These are phyloP conservation scores for Nebria ingens DNA, from an alignment of 1,140 invertebrate species.

Conservation along the genomic window DNA sequence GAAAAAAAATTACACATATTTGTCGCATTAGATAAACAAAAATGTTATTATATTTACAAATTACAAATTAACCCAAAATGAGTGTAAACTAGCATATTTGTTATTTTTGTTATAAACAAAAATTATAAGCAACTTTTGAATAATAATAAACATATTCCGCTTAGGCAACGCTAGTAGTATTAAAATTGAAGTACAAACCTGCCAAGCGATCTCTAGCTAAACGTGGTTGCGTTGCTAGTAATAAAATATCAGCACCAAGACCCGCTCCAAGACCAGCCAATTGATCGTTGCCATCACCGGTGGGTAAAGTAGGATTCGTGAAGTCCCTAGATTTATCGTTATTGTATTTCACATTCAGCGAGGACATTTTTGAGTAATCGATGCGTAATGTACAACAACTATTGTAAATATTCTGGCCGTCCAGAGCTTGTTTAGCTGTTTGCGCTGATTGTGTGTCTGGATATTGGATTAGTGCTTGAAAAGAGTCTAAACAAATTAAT, in stretches of 20 bases:
- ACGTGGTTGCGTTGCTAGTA: constrained; percentile 35
- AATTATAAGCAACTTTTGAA: too few species aligned
- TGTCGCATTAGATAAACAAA: too few species aligned
- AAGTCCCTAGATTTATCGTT: constrained; percentile 99
- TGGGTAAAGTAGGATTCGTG: constrained; percentile 93
- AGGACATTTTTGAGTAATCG: constrained; percentile 96
- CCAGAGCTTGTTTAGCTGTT: constrained; percentile 89
- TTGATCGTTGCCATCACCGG: constrained; percentile 63
- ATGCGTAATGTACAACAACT: constrained; percentile 98
- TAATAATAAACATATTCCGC: too few species aligned
- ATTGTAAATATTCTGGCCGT: constrained; percentile 99
- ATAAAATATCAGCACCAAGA: constrained; percentile 41
- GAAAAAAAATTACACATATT: too few species aligned
- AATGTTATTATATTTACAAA: too few species aligned
- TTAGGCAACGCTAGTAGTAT: neutral
- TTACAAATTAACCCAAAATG: too few species aligned
- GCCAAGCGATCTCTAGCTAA: constrained; percentile 34
- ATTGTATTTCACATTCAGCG: constrained; percentile 98
- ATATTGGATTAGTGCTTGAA: constrained; percentile 98
- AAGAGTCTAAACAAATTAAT: constrained; percentile 90
- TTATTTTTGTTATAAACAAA: too few species aligned
- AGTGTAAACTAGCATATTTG: too few species aligned
- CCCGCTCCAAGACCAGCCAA: constrained; percentile 44
- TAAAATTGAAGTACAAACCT: constrained; percentile 21
- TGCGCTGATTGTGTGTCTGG: constrained; percentile 92